phyloP scores from a whole-genome alignment of 2,113 vertebrate genomes.

The Ptilorrhoa leucosticta region DNA sequence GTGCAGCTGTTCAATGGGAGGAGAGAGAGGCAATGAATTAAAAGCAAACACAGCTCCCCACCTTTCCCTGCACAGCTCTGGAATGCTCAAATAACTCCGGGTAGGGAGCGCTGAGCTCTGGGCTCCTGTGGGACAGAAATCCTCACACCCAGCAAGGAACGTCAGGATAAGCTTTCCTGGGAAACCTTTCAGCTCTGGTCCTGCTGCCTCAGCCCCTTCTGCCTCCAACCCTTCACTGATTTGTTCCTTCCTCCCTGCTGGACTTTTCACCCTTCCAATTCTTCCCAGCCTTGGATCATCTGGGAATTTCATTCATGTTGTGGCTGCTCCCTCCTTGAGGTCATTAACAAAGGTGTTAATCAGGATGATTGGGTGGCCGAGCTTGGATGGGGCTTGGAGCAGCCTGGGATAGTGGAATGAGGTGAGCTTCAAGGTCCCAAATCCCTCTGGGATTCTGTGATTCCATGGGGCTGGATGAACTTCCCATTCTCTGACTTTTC shows the following conservation, averaged over 20 bases:
- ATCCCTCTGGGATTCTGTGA: neutral
- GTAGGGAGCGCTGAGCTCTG: neutral
- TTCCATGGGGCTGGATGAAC: neutral
- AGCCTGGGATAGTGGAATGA: neutral
- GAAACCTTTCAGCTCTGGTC: neutral
- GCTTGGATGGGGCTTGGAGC: neutral
- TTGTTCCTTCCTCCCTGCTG: neutral
- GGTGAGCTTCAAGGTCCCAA: neutral
- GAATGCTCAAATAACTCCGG: neutral
- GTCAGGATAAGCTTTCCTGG: neutral
- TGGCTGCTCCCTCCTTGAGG: neutral
- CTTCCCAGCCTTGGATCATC: neutral
- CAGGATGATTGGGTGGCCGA: neutral
- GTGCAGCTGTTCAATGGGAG: neutral
- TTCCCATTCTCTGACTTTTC: neutral
- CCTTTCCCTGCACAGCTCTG: neutral
- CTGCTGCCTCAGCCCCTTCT: neutral
- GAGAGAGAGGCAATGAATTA: neutral
- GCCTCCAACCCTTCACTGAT: neutral
- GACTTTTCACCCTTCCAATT: neutral
- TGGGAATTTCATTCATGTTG: neutral
- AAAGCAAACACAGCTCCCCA: neutral
- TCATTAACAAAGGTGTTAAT: neutral
- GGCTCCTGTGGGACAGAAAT: neutral
- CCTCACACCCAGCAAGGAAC: neutral